phyloP scores from a whole-genome alignment of 2,113 vertebrate species.

The Rutilus rutilus region DNA sequence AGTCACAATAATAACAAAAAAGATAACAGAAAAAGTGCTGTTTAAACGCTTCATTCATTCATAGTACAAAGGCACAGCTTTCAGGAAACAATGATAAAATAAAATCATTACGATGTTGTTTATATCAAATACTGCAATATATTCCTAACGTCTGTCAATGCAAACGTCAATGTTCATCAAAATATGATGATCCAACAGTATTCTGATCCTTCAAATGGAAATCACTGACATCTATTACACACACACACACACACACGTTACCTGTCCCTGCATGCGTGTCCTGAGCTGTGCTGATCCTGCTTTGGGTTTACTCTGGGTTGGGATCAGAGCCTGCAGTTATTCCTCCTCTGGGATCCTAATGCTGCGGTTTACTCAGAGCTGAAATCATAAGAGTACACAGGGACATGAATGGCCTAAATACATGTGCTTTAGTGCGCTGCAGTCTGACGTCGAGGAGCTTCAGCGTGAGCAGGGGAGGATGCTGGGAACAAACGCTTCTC shows the following conservation, averaged over 20 bases:
- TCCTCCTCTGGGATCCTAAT: constrained; percentile 18
- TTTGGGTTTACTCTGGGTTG: not conserved
- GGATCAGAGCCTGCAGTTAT: constrained; percentile 17
- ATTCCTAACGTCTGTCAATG: no score
- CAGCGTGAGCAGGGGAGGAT: not conserved
- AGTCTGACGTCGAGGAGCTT: constrained; percentile 18
- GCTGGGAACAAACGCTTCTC: not conserved
- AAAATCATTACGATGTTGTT: no score
- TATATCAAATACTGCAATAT: no score
- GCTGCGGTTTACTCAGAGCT: constrained; percentile 17
- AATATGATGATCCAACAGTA: no score
- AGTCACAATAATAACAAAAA: no score
- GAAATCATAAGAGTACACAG: not conserved
- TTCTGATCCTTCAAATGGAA: not conserved
- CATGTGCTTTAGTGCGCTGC: constrained; percentile 20
- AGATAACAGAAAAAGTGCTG: no score
- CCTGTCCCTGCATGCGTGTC: not conserved
- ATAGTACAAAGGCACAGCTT: no score
- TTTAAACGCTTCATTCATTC: no score
- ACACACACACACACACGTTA: not conserved
- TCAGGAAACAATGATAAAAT: no score
- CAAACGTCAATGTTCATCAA: no score
- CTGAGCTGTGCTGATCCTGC: not conserved
- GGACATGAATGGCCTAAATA: constrained; percentile 37
- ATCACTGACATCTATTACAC: not conserved